phyloP scores from a whole-genome alignment of 2,797 vertebrate genomes.

The Sebastes steindachneri region DNA sequence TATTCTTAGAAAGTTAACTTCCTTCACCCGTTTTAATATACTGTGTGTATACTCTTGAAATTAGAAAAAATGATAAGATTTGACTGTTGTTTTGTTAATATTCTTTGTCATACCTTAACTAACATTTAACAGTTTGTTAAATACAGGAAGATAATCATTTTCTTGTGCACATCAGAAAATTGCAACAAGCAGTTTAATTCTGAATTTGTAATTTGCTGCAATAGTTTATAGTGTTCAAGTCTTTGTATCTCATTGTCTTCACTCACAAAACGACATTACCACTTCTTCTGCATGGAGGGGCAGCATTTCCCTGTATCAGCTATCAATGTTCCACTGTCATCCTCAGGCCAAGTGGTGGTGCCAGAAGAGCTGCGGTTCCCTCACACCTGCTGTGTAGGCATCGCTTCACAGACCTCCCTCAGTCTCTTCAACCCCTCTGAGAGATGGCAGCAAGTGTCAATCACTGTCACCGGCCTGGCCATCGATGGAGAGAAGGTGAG shows the following conservation, averaged over 20 bases:
- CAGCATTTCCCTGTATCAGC: neutral
- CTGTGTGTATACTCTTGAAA: neutral
- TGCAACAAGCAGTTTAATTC: neutral
- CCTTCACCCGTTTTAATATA: neutral
- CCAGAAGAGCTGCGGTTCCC: constrained; percentile 93
- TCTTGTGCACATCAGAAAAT: neutral
- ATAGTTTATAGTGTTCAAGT: neutral
- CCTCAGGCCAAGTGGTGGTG: constrained; percentile 87
- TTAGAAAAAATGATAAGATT: neutral
- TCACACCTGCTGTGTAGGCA: constrained; percentile 93
- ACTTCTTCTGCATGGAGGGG: neutral
- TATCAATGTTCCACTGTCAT: neutral
- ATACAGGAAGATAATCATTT: neutral
- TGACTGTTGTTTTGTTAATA: neutral
- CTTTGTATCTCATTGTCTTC: neutral
- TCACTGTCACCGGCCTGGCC: constrained; percentile 85
- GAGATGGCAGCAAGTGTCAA: constrained; percentile 92
- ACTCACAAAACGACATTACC: too few species aligned
- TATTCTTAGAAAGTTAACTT: too few species aligned
- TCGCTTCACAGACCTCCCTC: constrained; percentile 91
- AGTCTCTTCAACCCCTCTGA: constrained; percentile 93
- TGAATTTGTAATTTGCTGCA: constrained; percentile 1
- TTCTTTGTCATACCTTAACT: neutral
- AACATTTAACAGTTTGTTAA: neutral
- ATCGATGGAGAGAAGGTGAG: constrained; percentile 92